phyloP scores from a whole-genome alignment of 2,888 invertebrate genomes.

The Conomelus anceps region DNA sequence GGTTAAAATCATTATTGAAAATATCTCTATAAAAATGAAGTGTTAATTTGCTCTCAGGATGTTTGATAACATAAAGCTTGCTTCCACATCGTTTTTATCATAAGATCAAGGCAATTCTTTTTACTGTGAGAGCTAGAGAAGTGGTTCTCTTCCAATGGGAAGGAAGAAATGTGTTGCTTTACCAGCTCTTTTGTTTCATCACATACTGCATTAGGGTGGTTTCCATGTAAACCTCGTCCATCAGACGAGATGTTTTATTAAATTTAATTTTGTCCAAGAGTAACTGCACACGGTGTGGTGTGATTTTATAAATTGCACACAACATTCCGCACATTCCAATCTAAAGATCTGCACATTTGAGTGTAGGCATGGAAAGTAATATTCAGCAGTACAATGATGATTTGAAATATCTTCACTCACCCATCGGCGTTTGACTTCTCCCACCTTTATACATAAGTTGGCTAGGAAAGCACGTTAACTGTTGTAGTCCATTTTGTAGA shows the following conservation, averaged over 20 bases:
- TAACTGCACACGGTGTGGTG: not conserved
- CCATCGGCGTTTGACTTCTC: not conserved
- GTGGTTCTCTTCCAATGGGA: constrained; percentile 2
- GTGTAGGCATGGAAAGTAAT: constrained; percentile 7
- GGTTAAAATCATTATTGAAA: not conserved
- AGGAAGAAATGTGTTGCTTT: not conserved
- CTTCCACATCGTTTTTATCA: not conserved
- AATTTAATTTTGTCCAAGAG: constrained; percentile 5
- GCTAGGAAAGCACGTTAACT: not conserved
- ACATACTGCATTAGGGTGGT: not conserved
- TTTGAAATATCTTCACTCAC: constrained; percentile 17
- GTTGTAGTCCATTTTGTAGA: constrained; percentile 16
- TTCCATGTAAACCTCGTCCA: not conserved
- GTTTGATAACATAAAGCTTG: not conserved
- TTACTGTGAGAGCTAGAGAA: not conserved
- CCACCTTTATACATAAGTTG: constrained; percentile 8
- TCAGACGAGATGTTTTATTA: not conserved
- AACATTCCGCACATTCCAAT: too few relatives aligned
- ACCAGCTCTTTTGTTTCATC: not conserved
- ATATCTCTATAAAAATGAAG: not conserved
- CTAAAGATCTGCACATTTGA: not conserved
- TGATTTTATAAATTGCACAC: constrained; percentile 1
- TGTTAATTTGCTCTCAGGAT: not conserved
- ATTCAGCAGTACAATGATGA: constrained; percentile 1
- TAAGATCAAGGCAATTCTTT: not conserved